Percentiles rank a stretch among this genome's conserved stretches.
Conservation (phyloP, 2,888 invertebrate species). For the Drosophila borborema region DNA sequence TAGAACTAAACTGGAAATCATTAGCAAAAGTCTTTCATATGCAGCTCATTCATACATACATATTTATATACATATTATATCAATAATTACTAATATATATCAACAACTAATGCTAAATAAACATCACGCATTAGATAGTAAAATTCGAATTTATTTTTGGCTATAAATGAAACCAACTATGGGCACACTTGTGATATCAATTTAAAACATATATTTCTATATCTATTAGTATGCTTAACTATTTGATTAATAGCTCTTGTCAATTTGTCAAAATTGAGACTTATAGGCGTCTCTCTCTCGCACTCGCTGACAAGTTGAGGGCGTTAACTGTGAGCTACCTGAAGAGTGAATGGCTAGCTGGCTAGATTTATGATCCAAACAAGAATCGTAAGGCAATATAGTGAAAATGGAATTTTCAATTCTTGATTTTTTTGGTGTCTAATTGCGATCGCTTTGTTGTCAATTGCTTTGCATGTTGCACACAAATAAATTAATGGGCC, state of each 20-base stretch:
- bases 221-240: conserved; percentile 13
- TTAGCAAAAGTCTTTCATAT: neutral
- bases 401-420: conserved; percentile 48
- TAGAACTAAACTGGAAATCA: too few relatives aligned
- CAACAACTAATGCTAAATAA: neutral
- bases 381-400: neutral
- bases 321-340: conserved; percentile 61
- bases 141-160: neutral
- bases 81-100: too few relatives aligned
- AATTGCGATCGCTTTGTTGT: conserved; percentile 82
- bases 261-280: conserved; percentile 43
- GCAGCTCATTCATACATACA: neutral
- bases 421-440: conserved; percentile 72
- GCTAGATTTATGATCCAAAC: conserved; percentile 42
- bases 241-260: conserved; percentile 52
- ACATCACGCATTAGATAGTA: neutral
- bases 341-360: conserved; percentile 23
- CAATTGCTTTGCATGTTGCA: conserved; percentile 85
- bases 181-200: neutral
- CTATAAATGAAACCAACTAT: neutral
- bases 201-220: conserved; percentile 10
- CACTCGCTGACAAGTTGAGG: conserved; percentile 49
- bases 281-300: neutral
- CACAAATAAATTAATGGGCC: conserved; percentile 82
- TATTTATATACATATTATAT: neutral